A percentile compares a stretch with the other conserved stretches of the same genome.
Conservation (phyloP, 2,113 vertebrate genomes). For the Ochotona princeps region DNA sequence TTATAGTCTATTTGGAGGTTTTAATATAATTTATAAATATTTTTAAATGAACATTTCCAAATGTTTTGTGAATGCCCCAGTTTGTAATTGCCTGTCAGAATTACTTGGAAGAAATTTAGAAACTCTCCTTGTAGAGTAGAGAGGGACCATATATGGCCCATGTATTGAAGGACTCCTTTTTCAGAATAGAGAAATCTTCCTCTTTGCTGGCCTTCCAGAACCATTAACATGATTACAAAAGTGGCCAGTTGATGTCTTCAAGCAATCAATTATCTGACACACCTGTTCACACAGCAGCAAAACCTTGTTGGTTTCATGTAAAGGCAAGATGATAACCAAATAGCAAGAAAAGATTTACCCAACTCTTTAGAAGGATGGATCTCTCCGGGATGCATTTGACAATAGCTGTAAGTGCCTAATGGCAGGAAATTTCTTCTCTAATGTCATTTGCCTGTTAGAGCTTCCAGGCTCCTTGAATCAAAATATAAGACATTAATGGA, state of each 20-base stretch:
- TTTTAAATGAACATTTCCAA: constrained; percentile 42
- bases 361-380: background rate
- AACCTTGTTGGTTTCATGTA: background rate
- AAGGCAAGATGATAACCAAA: constrained; percentile 17
- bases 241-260: background rate
- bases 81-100: constrained; percentile 25
- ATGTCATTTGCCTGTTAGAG: constrained; percentile 18
- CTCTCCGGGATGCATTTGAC: constrained; percentile 48
- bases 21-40: background rate
- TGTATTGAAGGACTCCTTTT: background rate
- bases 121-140: background rate
- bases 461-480: constrained; percentile 52
- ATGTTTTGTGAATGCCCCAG: background rate
- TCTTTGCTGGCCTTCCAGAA: background rate
- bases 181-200: constrained; percentile 21
- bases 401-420: constrained; percentile 38
- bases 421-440: constrained; percentile 17
- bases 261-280: background rate
- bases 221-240: background rate
- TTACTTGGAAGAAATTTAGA: constrained; percentile 33
- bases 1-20: constrained; percentile 33
- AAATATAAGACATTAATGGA: constrained; percentile 67
- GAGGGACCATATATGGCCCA: background rate
- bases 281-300: background rate
- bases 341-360: constrained; percentile 32